Evolutionary conservation across 1,140 invertebrate genomes (phyloP).

Genomic region (Penaeus japonicus): DNA sequence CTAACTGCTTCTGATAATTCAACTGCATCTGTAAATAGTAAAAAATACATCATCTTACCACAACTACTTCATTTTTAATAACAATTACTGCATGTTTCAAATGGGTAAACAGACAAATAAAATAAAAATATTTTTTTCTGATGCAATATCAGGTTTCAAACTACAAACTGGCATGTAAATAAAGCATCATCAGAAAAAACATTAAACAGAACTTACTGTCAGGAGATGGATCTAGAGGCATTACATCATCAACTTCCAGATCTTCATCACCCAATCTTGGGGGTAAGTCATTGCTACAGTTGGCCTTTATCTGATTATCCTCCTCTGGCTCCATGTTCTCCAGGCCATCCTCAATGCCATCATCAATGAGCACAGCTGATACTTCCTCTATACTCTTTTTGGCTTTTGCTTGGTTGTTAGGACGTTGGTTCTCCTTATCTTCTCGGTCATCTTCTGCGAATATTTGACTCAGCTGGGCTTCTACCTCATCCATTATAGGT

Average conservation of each 20-base stretch:
- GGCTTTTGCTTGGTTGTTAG: slow-evolving; percentile 2
- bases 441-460: slow-evolving; percentile 27
- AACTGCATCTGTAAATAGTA: not conserved
- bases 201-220: not conserved
- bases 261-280: not conserved
- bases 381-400: not conserved
- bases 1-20: not conserved
- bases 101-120: too few relatives aligned
- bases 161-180: too few relatives aligned
- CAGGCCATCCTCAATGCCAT: not conserved
- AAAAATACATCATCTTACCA: not conserved
- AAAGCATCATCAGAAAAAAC: not conserved
- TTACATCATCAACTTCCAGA: slow-evolving; percentile 10
- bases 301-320: not conserved
- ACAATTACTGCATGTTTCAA: not conserved
- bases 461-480: slow-evolving; percentile 8
- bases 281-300: not conserved
- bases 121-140: too few relatives aligned
- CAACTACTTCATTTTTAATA: not conserved
- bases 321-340: not conserved
- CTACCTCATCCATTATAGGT: slow-evolving; percentile 2
- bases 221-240: slow-evolving; percentile 13
- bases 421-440: slow-evolving; percentile 31
- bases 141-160: too few relatives aligned
- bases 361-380: too few relatives aligned